Percentiles rank a stretch among this genome's conserved stretches.
Conservation (phyloP, 1,140 invertebrate genomes). For the Onthophagus taurus region DNA sequence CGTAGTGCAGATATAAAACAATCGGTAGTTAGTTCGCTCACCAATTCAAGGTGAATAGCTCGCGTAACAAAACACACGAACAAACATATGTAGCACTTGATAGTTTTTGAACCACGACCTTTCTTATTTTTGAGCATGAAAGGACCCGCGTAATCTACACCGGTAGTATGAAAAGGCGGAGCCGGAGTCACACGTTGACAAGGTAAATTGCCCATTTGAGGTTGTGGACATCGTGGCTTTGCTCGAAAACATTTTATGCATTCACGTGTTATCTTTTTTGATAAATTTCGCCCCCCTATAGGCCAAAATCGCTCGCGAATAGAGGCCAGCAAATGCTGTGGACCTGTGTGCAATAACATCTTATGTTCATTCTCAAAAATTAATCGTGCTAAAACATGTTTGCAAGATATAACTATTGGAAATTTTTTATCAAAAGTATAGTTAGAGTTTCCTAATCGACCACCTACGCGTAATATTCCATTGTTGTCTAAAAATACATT, state of each 20-base stretch:
- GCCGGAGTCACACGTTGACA: neutral
- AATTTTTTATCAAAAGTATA: neutral
- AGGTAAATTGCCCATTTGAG: constrained; percentile 9
- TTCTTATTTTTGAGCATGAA: constrained; percentile 7
- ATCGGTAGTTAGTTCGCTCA: constrained; percentile 16
- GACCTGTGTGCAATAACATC: constrained; percentile 20
- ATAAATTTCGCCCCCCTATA: constrained; percentile 19
- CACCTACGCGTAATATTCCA: neutral
- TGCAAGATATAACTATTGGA: constrained; percentile 9
- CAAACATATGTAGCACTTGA: constrained; percentile 23
- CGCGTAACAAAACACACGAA: constrained; percentile 19
- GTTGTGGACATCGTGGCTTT: neutral
- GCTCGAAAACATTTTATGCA: neutral
- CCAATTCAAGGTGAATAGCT: constrained; percentile 26
- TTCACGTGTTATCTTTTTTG: neutral
- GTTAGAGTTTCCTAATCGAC: neutral
- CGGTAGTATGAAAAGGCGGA: constrained; percentile 1
- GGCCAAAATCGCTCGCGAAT: constrained; percentile 21
- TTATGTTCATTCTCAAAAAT: constrained; percentile 18
- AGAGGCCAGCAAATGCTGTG: constrained; percentile 16
- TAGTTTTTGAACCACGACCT: no score
- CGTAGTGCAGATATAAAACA: no score
- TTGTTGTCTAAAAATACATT: neutral
- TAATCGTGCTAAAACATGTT: neutral
- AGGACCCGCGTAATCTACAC: constrained; percentile 12